Base-by-base conservation (phyloP, 2,797 vertebrate species). In the Mormyrops boulengeri region DNA sequence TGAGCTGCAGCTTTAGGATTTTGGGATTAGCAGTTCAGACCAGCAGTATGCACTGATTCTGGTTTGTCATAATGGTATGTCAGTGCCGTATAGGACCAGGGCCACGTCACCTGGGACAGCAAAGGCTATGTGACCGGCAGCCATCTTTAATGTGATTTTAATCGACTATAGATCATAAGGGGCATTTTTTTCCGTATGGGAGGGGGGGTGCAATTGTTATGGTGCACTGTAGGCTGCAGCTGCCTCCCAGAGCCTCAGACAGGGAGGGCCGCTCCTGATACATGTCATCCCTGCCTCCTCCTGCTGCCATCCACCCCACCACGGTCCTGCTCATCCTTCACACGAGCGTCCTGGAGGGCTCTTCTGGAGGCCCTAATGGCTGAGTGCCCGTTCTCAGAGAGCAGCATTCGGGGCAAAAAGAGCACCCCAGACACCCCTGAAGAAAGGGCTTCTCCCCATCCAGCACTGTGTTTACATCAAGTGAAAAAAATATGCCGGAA, bases 291-390 rank as follows among this genome's bases (percentile, higher is more conserved):
- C 60, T 87, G 77, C 47, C 44, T 88, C n/a, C 57, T 84, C 53
- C 90, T 90, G 44, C 66, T 22, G 19, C 50, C 62, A 86, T 86
- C 88, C 88, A 44, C 22, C 53, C 38, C 92, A 62, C 91, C 89
- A 92, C 92, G 92, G 92, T 89, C 88, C 41, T 88, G 91, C 90
- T 92, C 92, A 92, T 93, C 93, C 88, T 94, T 94, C 93, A 92
- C 89, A 49, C 17, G 91, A 94, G 93, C 92, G 91, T 94, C 93
- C 92, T 89, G 62, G 66, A 89, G 82, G 85, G 89, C 60, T 85
- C 89, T 90, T 93, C 92, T 93, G 93, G 93, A 93, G 91, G 93
- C 94, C 93, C 94, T 94, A 94, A 94, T 94, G 93, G 94, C 95
- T 93, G 94, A 94, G 94, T 92, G 92, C 91, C 93, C 91, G 92